phyloP scores from a whole-genome alignment of 35 echinoderm and acorn worm species.

The Anneissia japonica region DNA sequence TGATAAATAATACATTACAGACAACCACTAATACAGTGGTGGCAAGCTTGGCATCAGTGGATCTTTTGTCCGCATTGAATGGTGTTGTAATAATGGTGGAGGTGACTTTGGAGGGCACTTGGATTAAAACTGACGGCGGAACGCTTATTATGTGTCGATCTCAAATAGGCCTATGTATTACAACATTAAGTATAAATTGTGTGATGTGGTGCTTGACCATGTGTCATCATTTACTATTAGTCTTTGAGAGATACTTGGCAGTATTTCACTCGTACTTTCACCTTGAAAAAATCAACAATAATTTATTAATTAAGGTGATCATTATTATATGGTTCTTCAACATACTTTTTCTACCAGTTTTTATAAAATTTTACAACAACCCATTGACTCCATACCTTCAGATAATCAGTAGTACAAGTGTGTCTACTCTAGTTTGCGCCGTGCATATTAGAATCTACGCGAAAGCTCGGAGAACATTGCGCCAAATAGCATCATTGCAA shows the following conservation, averaged over 20 bases:
- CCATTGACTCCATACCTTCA: background rate
- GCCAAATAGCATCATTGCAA: background rate
- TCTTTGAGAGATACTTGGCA: background rate
- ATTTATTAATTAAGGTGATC: background rate
- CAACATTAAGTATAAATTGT: background rate
- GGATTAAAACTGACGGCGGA: background rate
- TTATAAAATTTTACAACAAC: background rate
- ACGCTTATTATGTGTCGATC: background rate
- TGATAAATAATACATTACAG: background rate
- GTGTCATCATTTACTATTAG: background rate
- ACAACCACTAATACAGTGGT: background rate
- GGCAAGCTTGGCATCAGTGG: background rate
- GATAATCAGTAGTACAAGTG: background rate
- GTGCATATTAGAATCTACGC: background rate
- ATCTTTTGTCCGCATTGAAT: background rate
- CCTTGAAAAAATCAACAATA: background rate
- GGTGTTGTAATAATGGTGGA: background rate
- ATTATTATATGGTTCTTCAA: background rate
- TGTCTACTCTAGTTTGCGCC: background rate
- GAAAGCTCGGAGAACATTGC: background rate
- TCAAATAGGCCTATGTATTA: background rate
- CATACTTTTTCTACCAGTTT: background rate
- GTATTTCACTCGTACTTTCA: background rate
- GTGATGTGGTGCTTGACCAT: background rate
- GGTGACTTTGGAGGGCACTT: background rate